These are phyloP conservation scores for Listrodromus nycthemerus DNA, from an alignment of 2,888 invertebrate genomes.

Conservation along the genomic window DNA sequence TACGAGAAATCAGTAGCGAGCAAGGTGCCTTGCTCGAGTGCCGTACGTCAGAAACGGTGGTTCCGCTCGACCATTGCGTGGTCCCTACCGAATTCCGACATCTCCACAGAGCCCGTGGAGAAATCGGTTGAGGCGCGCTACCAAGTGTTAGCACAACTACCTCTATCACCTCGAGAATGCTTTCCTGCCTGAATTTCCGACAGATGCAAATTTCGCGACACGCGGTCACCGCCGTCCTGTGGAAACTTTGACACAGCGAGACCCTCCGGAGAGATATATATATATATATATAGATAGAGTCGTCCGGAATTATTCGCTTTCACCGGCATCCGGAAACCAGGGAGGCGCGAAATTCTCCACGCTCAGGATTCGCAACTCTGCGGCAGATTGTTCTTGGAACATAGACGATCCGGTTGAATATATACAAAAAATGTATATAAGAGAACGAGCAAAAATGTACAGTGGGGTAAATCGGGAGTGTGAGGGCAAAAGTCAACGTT, in stretches of 20 bases:
- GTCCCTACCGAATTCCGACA: constrained; percentile 60
- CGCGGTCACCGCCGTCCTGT: constrained; percentile 55
- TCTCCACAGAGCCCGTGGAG: constrained; percentile 19
- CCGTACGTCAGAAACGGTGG: constrained; percentile 40
- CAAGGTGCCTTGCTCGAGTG: background rate
- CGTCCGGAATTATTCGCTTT: constrained; percentile 38
- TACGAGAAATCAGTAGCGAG: constrained; percentile 32
- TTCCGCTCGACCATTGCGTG: constrained; percentile 51
- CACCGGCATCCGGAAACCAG: constrained; percentile 12
- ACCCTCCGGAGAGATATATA: constrained; percentile 1
- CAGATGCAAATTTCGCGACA: constrained; percentile 66
- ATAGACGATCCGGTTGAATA: background rate
- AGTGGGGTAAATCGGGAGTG: too few species aligned
- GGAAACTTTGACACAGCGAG: constrained; percentile 61
- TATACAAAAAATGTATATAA: background rate
- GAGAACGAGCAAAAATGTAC: too few species aligned
- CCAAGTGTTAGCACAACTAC: constrained; percentile 37
- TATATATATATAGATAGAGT: background rate
- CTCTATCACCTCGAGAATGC: constrained; percentile 59
- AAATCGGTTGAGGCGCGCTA: constrained; percentile 10
- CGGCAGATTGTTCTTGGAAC: background rate
- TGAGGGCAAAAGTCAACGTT: too few species aligned
- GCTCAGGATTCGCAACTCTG: background rate
- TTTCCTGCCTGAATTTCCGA: constrained; percentile 60
- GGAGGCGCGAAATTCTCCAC: constrained; percentile 20